Base-by-base conservation (phyloP, 2,113 vertebrate genomes). In the Anarrhichthys ocellatus region DNA sequence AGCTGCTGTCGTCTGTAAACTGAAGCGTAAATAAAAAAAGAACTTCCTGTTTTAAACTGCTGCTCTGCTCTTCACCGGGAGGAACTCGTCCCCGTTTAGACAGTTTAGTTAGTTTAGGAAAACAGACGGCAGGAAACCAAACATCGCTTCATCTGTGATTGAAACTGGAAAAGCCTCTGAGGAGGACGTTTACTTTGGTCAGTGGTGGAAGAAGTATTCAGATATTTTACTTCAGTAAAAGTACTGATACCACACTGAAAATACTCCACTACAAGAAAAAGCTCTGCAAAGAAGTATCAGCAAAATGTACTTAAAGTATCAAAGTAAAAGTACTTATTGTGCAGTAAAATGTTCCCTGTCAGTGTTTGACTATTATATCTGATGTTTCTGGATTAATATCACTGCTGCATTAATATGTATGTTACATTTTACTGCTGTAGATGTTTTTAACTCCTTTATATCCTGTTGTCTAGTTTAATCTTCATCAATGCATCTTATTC, bases 21-120 rank as follows among this genome's bases (percentile, higher is more conserved):
- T 29, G 29, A 42, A 7, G 2, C 52, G 13, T 44, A 20, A 69
- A 69, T 8, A 64, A 38, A 40, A 34, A 40, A n/a, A 64, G 6
- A 27, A 61, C 42, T 52, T 79, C 58, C 77, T 63, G 58, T 63
- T 78, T 69, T 15, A 40, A 59, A 24, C 64, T 13, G 63, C 32
- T 2, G 69, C 32, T 18, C 34, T 42, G 46, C 27, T 44, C 40
- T n/a, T 48, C 29, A n/a, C 6, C n/a, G 14, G n/a, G 17, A 56
- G 59, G 44, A 66, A 48, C 27, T 29, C 13, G 13, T 13, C 24
- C 11, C 13, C 58, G 8, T 46, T 29, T 3, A 22, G 52, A 58
- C 70, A 13, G 44, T 2, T 34, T 17, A 66, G 38, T 24, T 15
- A 27, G 50, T 52, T 22, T 22, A 27, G 27, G 54, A 13, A 58